These are phyloP conservation scores for Calyptommatus sinebrachiatus DNA, from an alignment of 2,113 vertebrate genomes.

Conservation along the genomic window DNA sequence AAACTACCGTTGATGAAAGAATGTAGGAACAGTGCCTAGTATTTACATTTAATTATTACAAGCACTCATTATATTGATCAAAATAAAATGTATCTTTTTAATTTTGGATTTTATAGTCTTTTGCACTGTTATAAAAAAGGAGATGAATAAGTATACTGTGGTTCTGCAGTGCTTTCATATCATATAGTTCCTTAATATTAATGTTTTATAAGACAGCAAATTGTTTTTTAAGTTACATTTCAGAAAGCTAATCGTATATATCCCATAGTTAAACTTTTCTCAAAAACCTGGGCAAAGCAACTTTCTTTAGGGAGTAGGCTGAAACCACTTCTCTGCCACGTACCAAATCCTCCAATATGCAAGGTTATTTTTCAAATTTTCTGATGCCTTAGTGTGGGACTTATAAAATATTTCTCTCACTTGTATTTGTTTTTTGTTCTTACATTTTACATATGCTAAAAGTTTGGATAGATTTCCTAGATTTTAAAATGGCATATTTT, in stretches of 20 bases:
- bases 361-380: too few species aligned
- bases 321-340: neutral
- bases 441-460: neutral
- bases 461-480: neutral
- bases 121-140: slow-evolving; percentile 21
- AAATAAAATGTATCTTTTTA: neutral
- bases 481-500: neutral
- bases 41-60: neutral
- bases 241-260: neutral
- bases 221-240: neutral
- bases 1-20: neutral
- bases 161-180: neutral
- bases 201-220: neutral
- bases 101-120: neutral
- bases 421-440: neutral
- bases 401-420: neutral
- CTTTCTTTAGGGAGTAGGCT: too few species aligned
- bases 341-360: too few species aligned
- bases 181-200: neutral
- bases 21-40: neutral
- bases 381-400: too few species aligned
- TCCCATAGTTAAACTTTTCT: neutral
- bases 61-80: neutral
- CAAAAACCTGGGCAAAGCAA: neutral
- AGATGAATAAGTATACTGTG: neutral